Evolutionary conservation across 2,888 invertebrate species (phyloP), one percentile per base, ranked within the genome.

Genomic region (Keiferia lycopersicella): DNA sequence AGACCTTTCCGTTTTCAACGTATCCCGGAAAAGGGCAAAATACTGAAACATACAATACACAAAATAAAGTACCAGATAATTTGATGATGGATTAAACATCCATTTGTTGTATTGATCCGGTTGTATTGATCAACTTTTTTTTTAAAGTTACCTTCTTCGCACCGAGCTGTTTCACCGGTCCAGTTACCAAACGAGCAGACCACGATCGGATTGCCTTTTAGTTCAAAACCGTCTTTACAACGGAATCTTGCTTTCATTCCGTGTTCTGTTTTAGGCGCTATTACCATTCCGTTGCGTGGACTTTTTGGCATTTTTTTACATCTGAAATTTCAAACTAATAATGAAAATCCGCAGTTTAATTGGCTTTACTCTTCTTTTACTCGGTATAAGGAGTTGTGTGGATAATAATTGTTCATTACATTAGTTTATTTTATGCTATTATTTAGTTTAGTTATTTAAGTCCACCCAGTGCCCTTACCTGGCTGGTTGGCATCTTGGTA

Each of bases 261-360:
- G 79, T 99, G 99, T 68, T 98, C 97, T n/a, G 98, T 98, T 80
- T 98, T 98, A 0, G 99, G 98, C 0, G 98, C 99, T 65, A 99
- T 96, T 4, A 99, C 98, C 95, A 98, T 97, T 0, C 99, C 99
- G 76, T 98, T 96, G 63, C 96, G 95, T 0, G 99, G 98, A 3
- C 95, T 92, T 66, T 93, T 95, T 0, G 98, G 98, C 92, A 98
- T 94, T 73, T 87, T 92, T 77, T 96, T 96, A 82, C 98, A 97
- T 34, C 96, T 94, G 64, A 53, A 53, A 53, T 50, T 50, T 12
- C 10, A 20, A 2, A 26, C 26, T 26, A 4, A n/a, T n/a, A 48
- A 8, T 18, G 4, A 14, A 6, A 6, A 16, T 3, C 16, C n/a
- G n/a, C n/a, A n/a, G n/a, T n/a, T n/a, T n/a, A n/a, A n/a, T n/a